phyloP scores from a whole-genome alignment of 1,140 invertebrate genomes.

The Nasonia vitripennis region DNA sequence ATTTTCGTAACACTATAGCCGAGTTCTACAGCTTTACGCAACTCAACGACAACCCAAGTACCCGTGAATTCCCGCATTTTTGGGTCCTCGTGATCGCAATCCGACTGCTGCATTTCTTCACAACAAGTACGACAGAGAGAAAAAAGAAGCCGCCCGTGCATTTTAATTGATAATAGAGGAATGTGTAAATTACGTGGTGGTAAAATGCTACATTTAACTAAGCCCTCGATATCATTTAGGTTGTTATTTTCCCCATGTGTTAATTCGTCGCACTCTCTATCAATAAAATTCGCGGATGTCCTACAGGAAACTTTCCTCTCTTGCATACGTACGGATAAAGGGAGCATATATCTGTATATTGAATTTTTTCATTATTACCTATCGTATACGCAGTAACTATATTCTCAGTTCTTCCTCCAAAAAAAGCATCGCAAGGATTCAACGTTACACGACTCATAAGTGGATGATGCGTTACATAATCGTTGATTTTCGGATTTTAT shows the following conservation, averaged over 20 bases:
- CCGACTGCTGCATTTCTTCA: slow-evolving; percentile 42
- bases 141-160: slow-evolving; percentile 58
- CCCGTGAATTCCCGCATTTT: slow-evolving; percentile 63
- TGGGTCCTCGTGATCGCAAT: slow-evolving; percentile 10
- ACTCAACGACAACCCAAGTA: slow-evolving; percentile 67
- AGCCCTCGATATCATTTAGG: slow-evolving; percentile 44
- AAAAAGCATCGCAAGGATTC: not conserved
- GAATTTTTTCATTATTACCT: not conserved
- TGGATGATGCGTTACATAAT: too few relatives aligned
- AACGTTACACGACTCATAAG: too few relatives aligned
- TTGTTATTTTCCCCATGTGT: too few relatives aligned
- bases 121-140: slow-evolving; percentile 62
- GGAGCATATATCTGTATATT: not conserved
- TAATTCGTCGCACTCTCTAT: too few relatives aligned
- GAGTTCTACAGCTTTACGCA: slow-evolving; percentile 64
- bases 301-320: too few relatives aligned
- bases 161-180: slow-evolving; percentile 59
- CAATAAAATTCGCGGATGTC: too few relatives aligned
- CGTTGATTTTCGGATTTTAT: too few relatives aligned
- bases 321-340: too few relatives aligned
- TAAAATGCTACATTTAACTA: slow-evolving; percentile 60
- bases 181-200: slow-evolving; percentile 61
- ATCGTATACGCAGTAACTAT: too few relatives aligned
- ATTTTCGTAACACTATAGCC: slow-evolving; percentile 65
- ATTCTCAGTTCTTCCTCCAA: too few relatives aligned